Percentiles rank a stretch among this genome's conserved stretches.
phyloP scores from a whole-genome alignment of 1,140 invertebrate genomes.

The Telenomus remus region DNA sequence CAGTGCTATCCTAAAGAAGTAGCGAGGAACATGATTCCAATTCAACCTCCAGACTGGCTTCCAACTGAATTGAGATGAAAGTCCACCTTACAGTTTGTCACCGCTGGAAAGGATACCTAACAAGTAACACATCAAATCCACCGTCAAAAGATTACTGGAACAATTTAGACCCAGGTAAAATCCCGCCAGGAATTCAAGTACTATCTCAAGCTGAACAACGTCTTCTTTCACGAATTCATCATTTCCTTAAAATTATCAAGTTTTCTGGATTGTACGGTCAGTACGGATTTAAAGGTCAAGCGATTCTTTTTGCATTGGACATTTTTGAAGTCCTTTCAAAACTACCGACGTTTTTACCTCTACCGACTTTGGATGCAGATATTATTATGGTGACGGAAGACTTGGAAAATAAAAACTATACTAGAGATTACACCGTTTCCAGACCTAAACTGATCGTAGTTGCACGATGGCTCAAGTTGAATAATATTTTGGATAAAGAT shows the following conservation, averaged over 20 bases:
- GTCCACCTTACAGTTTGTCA: conserved; percentile 8
- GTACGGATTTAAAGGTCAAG: conserved; percentile 21
- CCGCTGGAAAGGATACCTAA: conserved; percentile 6
- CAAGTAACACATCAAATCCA: conserved; percentile 5
- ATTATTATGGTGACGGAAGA: conserved; percentile 10
- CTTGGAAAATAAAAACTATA: conserved; percentile 9
- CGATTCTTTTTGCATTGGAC: conserved; percentile 13
- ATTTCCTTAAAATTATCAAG: conserved; percentile 18
- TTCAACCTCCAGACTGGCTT: no score
- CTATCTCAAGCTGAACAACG: conserved; percentile 22
- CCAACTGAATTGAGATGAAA: no score
- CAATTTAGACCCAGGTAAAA: conserved; percentile 15
- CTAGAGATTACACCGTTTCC: conserved; percentile 11
- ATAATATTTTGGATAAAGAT: conserved; percentile 12
- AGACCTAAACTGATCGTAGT: conserved; percentile 3
- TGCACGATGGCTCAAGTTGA: conserved; percentile 7
- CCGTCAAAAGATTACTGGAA: conserved; percentile 23
- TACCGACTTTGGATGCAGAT: conserved; percentile 1
- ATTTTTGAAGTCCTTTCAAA: conserved; percentile 9
- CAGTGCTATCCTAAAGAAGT: no score
- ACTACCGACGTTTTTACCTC: conserved; percentile 9
- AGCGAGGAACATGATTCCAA: no score
- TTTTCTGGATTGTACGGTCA: conserved; percentile 22
- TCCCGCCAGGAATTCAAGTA: conserved; percentile 15
- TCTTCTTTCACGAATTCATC: conserved; percentile 11